Percentiles rank a stretch among this genome's conserved stretches.
Conservation (phyloP, 2,888 invertebrate genomes). For the Apamea crenata region DNA sequence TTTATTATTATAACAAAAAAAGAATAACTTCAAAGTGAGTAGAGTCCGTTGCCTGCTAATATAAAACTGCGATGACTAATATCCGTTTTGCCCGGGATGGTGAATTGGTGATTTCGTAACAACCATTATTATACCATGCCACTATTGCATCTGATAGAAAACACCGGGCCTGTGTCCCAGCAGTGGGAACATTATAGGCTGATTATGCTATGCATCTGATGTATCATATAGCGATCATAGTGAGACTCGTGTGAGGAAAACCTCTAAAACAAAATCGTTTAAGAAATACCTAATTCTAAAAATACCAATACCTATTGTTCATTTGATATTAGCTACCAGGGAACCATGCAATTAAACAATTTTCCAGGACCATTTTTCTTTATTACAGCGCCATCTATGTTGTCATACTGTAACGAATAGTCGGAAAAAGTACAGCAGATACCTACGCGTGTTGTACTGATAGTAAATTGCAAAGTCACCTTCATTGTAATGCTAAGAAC, state of each 20-base stretch:
- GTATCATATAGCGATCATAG: not conserved
- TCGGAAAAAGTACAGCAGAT: not conserved
- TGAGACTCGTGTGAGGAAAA: accelerated
- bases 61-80: not conserved
- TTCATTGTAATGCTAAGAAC: not conserved
- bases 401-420: not conserved
- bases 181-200: not conserved
- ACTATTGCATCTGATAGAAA: not conserved
- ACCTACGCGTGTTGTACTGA: no score
- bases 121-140: not conserved
- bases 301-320: not conserved
- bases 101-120: not conserved
- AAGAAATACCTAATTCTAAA: not conserved
- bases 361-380: not conserved
- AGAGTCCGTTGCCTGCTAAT: not conserved
- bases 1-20: no score
- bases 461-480: not conserved
- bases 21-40: not conserved
- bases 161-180: no score
- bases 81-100: not conserved
- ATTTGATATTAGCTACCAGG: not conserved
- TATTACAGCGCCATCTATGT: constrained; percentile 25
- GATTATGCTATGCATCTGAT: not conserved
- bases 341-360: no score
- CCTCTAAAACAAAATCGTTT: not conserved